These are phyloP conservation scores for Microcaecilia unicolor DNA, from an alignment of 2,797 vertebrate species.

Conservation along the genomic window DNA sequence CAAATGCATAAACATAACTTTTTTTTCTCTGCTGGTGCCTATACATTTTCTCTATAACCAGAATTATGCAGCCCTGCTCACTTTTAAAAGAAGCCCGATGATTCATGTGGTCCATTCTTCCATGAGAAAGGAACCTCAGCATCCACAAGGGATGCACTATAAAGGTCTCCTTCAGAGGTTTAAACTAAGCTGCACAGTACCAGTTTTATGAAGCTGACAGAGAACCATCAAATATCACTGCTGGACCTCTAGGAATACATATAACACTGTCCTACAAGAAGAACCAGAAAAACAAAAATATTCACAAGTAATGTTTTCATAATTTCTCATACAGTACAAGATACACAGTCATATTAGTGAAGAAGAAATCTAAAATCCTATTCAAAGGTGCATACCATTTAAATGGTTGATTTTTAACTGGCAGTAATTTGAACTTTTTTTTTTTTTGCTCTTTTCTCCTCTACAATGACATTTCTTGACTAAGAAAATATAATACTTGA, in stretches of 20 bases:
- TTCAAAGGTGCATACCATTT: too few species aligned
- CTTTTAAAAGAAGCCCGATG: background rate
- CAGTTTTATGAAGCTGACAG: background rate
- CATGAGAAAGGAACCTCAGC: conserved; percentile 4
- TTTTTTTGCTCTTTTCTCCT: too few species aligned
- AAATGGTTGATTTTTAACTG: too few species aligned
- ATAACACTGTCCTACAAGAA: too few species aligned
- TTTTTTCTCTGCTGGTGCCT: background rate
- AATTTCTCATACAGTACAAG: conserved; percentile 6
- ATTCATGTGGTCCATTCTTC: conserved; percentile 3
- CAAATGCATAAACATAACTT: background rate
- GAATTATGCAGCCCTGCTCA: background rate
- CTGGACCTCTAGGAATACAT: background rate
- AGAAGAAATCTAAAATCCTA: too few species aligned
- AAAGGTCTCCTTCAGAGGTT: background rate
- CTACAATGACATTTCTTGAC: too few species aligned
- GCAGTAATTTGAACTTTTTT: too few species aligned
- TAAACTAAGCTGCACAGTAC: background rate
- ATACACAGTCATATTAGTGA: background rate
- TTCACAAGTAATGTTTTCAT: background rate
- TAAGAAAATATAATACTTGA: too few species aligned
- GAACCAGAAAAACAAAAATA: background rate
- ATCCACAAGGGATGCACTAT: background rate
- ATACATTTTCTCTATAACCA: background rate
- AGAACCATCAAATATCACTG: background rate